Evolutionary conservation across 2,888 invertebrate species (phyloP), one percentile per base, ranked within the genome.

Genomic region (Athripsodes cinereus): DNA sequence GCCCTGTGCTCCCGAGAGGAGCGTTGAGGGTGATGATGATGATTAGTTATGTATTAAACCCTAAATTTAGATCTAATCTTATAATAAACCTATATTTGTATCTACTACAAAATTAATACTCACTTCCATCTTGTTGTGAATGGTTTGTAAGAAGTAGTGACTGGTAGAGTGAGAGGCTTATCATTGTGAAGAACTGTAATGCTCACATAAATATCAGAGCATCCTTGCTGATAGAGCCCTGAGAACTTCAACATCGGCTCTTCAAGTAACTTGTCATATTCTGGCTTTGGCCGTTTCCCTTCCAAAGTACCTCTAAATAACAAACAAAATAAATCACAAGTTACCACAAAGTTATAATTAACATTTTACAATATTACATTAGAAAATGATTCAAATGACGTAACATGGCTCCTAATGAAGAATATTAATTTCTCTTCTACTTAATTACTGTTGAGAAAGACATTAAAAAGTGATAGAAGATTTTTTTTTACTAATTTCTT

Each of bases 51-150:
- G 11, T 34, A 11, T 34, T 34, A 34, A 34, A 8, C 11, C 10
- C 8, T 34, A 34, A 34, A 8, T 34, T 34, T 34, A 34, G 10
- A 34, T 34, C 8, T 11, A 34, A 34, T 11, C 11, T 11, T 11
- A 11, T 8, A 34, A 34, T 34, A 34, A n/a, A n/a, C n/a, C n/a
- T n/a, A n/a, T n/a, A n/a, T n/a, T n/a, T n/a, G n/a, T n/a, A n/a
- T n/a, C n/a, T n/a, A n/a, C n/a, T n/a, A n/a, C n/a, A 10, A 26
- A 26, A 26, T 6, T 26, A 26, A 6, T 44, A 78, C 85, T 80
- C 79, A 92, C 92, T 91, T 93, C 94, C 95, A 97, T 67, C 96
- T 79, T 55, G 88, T 91, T 20, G 88, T 88, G 69, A 97, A 97
- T 1, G 93, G 82, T 73, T 96, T 97, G 69, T 96, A 96, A 0